A percentile compares a stretch with the other conserved stretches of the same genome.
Conservation (phyloP, 2,113 vertebrate species). For the Syngnathus scovelli region DNA sequence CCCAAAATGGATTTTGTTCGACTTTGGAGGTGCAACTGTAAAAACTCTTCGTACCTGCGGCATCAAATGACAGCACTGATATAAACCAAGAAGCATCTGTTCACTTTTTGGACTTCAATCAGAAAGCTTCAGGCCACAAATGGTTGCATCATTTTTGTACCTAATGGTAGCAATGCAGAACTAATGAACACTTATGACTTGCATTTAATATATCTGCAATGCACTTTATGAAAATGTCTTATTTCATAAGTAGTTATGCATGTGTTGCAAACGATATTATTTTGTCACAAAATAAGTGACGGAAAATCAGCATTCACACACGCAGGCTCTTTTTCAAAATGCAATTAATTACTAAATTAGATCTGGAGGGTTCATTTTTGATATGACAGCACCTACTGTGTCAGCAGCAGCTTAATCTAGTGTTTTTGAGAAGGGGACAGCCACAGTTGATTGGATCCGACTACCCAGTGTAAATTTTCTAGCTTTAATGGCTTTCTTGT, state of each 20-base stretch:
- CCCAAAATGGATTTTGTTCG: not conserved
- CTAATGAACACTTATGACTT: not conserved
- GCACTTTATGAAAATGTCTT: not conserved
- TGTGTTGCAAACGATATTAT: conserved; percentile 18
- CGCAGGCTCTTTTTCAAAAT: conserved; percentile 37
- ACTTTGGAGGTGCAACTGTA: not conserved
- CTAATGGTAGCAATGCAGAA: not conserved
- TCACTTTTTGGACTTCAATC: conserved; percentile 23
- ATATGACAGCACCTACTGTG: conserved; percentile 27
- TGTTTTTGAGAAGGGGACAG: conserved; percentile 34
- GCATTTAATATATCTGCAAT: not conserved
- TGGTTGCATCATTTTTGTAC: not conserved
- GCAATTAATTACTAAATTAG: conserved; percentile 47
- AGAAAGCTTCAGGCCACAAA: conserved; percentile 2
- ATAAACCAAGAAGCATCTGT: not conserved
- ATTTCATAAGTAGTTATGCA: not conserved
- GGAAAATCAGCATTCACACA: conserved; percentile 21
- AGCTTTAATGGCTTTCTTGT: conserved; percentile 26
- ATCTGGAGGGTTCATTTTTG: conserved; percentile 41
- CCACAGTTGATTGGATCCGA: conserved; percentile 24
- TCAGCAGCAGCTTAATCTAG: conserved; percentile 22
- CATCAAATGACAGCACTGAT: not conserved
- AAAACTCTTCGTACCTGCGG: not conserved
- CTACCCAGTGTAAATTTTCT: conserved; percentile 29
- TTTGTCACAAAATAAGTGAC: conserved; percentile 26